These are phyloP conservation scores for Drosophila athabasca DNA, from an alignment of 1,140 invertebrate genomes.

Conservation along the genomic window DNA sequence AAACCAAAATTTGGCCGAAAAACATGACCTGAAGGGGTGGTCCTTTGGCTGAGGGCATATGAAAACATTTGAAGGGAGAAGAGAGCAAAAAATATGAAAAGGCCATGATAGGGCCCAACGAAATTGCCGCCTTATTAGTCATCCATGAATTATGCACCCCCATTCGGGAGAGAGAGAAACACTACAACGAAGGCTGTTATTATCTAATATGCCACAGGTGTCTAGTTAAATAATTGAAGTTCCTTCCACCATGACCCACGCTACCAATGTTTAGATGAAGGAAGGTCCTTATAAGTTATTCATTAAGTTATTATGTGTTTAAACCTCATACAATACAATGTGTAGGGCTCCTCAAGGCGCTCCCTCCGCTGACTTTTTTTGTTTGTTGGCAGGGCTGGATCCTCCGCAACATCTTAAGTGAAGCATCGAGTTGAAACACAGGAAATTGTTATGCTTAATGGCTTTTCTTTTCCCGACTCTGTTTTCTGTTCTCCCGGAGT, in stretches of 20 bases:
- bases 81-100: conserved; percentile 9
- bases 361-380: no score
- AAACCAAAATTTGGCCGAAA: conserved; percentile 35
- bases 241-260: no score
- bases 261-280: no score
- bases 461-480: conserved; percentile 38
- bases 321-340: conserved; percentile 28
- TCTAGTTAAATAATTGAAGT: conserved; percentile 60
- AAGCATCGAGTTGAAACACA: conserved; percentile 27
- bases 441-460: conserved; percentile 66
- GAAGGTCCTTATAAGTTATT: no score
- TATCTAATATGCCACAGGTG: conserved; percentile 65
- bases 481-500: neutral
- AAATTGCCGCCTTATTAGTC: conserved; percentile 70
- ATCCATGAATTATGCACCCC: conserved; percentile 60
- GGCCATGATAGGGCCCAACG: neutral
- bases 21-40: conserved; percentile 1
- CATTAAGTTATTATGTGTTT: conserved; percentile 67
- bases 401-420: conserved; percentile 44
- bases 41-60: neutral
- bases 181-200: conserved; percentile 5
- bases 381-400: no score
- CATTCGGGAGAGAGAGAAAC: no score
- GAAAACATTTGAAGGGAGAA: conserved; percentile 17
- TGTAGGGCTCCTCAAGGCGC: no score